Percentiles rank a stretch among this genome's conserved stretches.
phyloP scores from a whole-genome alignment of 2,113 vertebrate genomes.

The Marmota monax region DNA sequence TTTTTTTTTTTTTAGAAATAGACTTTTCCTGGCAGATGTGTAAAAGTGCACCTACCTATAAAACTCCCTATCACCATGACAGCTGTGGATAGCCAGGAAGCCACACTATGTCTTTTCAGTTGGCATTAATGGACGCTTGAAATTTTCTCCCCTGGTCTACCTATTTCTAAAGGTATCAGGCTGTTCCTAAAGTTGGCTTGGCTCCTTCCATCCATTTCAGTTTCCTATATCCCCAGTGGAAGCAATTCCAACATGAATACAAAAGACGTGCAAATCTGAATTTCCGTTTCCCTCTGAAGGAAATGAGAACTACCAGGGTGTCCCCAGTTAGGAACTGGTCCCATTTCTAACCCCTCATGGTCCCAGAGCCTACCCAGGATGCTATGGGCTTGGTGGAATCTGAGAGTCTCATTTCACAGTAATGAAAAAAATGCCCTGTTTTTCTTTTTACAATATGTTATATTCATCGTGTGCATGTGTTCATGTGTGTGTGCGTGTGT shows the following conservation, averaged over 20 bases:
- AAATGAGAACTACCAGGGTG: conserved; percentile 19
- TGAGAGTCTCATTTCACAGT: neutral
- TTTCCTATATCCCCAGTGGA: conserved; percentile 45
- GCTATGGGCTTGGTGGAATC: neutral
- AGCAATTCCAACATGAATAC: conserved; percentile 65
- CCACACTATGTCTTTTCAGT: conserved; percentile 70
- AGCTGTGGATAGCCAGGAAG: conserved; percentile 73
- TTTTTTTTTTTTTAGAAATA: conserved; percentile 68
- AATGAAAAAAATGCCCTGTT: conserved; percentile 46
- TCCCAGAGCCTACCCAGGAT: neutral
- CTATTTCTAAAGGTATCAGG: conserved; percentile 59
- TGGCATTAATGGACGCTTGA: conserved; percentile 73
- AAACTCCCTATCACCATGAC: conserved; percentile 72
- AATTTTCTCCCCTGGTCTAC: conserved; percentile 63
- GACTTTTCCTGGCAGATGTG: conserved; percentile 81
- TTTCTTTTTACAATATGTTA: conserved; percentile 81
- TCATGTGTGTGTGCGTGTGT: neutral
- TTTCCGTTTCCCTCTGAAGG: conserved; percentile 60
- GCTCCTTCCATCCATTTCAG: conserved; percentile 3
- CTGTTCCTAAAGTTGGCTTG: conserved; percentile 36
- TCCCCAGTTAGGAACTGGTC: neutral
- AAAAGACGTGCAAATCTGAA: neutral
- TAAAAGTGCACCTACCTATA: conserved; percentile 66
- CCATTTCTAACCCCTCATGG: neutral
- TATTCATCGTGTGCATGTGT: conserved; percentile 7